Conservation (phyloP, 2,888 invertebrate species). For the Orchesellides sinensis region DNA sequence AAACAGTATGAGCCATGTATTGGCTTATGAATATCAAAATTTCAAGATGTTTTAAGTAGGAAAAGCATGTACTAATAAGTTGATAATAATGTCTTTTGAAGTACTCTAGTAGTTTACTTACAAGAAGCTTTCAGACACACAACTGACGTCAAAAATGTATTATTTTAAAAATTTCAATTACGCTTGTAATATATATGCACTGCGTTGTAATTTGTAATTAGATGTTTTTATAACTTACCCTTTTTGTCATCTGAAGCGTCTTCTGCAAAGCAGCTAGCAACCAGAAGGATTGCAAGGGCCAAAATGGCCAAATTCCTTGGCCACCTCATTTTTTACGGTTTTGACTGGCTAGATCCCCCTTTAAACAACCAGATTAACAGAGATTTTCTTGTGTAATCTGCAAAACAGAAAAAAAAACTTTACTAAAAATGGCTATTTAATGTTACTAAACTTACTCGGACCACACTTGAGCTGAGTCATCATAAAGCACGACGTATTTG, state of each 20-base stretch:
- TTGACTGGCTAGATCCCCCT: not conserved
- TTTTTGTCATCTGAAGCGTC: conserved; percentile 56
- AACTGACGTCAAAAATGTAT: no score
- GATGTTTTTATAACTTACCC: conserved; percentile 48
- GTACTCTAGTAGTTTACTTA: no score
- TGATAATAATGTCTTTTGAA: no score
- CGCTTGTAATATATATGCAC: no score
- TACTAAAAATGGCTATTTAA: not conserved
- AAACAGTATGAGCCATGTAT: no score
- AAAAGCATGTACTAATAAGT: no score
- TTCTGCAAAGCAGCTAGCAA: conserved; percentile 63
- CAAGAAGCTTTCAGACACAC: no score
- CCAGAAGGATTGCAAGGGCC: conserved; percentile 54
- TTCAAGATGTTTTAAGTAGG: no score
- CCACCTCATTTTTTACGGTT: conserved; percentile 56
- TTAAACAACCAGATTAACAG: not conserved
- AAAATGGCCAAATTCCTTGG: conserved; percentile 62
- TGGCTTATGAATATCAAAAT: no score
- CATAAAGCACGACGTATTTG: no score
- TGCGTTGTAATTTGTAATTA: no score
- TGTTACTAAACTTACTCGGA: not conserved
- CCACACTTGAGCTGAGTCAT: not conserved
- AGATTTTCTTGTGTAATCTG: conserved; percentile 2
- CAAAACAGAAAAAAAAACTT: not conserved
- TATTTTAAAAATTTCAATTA: no score